A percentile compares a stretch with the other conserved stretches of the same genome.
phyloP scores from a whole-genome alignment of 2,113 vertebrate species.

The Enhydra lutris region DNA sequence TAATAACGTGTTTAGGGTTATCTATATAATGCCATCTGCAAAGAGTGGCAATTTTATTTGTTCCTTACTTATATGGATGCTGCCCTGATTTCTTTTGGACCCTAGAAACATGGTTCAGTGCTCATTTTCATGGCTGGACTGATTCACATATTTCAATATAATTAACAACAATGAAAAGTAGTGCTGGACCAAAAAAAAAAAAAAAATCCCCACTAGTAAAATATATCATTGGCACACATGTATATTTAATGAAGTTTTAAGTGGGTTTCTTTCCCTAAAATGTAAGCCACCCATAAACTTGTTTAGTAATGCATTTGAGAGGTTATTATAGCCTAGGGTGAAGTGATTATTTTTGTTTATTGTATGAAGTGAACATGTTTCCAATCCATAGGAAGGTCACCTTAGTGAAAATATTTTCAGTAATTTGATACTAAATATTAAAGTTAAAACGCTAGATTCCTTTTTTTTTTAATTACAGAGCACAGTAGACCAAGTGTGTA shows the following conservation, averaged over 20 bases:
- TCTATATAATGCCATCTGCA: background rate
- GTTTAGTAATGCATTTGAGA: slow-evolving; percentile 1
- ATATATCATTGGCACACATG: background rate
- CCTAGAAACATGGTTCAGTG: background rate
- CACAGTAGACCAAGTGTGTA: background rate
- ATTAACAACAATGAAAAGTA: slow-evolving; percentile 32
- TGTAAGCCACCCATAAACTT: background rate
- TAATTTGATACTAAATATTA: slow-evolving; percentile 20
- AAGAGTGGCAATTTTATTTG: background rate
- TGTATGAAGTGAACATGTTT: background rate
- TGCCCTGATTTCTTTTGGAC: slow-evolving; percentile 26
- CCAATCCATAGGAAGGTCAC: background rate
- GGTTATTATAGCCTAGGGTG: background rate
- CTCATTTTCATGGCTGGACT: slow-evolving; percentile 22
- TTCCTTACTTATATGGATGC: background rate
- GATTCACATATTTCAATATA: slow-evolving; percentile 38
- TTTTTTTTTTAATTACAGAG: background rate
- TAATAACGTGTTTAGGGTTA: background rate
- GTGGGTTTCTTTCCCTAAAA: background rate
- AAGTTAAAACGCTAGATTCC: background rate
- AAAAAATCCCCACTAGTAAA: background rate
- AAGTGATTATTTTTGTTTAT: slow-evolving; percentile 22
- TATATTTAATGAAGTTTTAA: slow-evolving; percentile 19
- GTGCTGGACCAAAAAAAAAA: background rate
- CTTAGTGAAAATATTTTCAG: slow-evolving; percentile 31